phyloP scores from a whole-genome alignment of 2,113 vertebrate genomes.

The Ibidorhyncha struthersii region DNA sequence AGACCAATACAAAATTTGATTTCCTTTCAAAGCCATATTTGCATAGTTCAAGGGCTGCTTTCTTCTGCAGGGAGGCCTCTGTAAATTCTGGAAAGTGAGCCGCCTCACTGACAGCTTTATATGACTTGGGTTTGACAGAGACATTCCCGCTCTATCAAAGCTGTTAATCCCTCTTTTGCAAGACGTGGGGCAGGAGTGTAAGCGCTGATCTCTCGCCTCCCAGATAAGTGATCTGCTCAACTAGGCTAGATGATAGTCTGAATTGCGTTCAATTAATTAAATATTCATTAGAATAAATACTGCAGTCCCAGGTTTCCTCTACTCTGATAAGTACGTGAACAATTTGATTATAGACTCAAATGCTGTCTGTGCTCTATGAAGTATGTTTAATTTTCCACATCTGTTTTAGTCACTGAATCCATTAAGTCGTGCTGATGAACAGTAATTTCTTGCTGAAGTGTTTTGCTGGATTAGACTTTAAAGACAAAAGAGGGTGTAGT shows the following conservation, averaged over 20 bases:
- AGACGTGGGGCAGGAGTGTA: neutral
- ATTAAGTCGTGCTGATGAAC: neutral
- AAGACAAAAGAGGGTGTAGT: slow-evolving; percentile 11
- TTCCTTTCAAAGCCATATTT: neutral
- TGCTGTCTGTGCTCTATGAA: neutral
- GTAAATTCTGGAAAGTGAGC: neutral
- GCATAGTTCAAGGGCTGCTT: neutral
- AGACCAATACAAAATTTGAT: no score
- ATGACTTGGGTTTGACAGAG: neutral
- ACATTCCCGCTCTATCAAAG: neutral
- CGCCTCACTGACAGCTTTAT: fast-evolving
- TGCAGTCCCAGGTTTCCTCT: neutral
- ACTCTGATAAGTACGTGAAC: neutral
- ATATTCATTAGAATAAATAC: neutral
- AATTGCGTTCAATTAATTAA: slow-evolving; percentile 11
- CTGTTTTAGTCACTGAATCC: neutral
- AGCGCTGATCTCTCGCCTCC: neutral
- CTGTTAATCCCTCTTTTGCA: neutral
- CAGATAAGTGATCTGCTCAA: slow-evolving; percentile 8
- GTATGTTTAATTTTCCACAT: neutral
- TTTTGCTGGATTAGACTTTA: slow-evolving; percentile 19
- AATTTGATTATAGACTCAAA: neutral
- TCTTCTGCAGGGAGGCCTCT: neutral
- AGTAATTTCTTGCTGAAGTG: slow-evolving; percentile 27
- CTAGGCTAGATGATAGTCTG: neutral